Evolutionary conservation across 1,140 invertebrate species (phyloP), one percentile per base, ranked within the genome.

Genomic region (Trichomalopsis sarcophagae): DNA sequence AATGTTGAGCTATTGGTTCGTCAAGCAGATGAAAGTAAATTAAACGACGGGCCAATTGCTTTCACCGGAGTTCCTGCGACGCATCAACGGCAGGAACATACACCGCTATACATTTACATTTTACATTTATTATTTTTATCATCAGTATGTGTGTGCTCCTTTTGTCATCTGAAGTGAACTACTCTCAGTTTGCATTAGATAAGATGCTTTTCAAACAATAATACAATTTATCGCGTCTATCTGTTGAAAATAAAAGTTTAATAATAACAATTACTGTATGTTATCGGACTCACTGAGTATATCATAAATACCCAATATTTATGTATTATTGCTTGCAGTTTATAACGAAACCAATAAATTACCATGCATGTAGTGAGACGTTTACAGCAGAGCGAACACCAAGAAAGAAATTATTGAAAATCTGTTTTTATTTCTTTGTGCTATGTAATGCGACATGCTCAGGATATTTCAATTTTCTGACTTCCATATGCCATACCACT

Each of bases 61-160:
- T 86, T 82, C 68, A 79, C 68, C 40, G 2, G 21, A 71, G 75
- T 86, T 86, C 85, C 85, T 83, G 85, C 75, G 76, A 83, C 69
- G 66, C 66, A 13, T 82, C 81, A 80, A 82, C 40, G 55, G 76
- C 85, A 86, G 85, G 81, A 86, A 86, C 75, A 36, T 79, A 74
- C 6, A 80, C 47, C 81, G 40, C 50, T 82, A 79, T 66, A 55
- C 30, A 55, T 71, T 74, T 47, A 3, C n/a, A 82, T 40, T 74
- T 82, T 47, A 3, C n/a, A 82, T 40, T 74, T 82, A n/a, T 71
- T 66, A 77, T 81, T 47, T 69, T 62, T 21, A 62, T 62, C 1
- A n/a, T 21, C 21, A 62, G 6, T 62, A 62, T 62, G 14, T 62
- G 2, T 79, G 69, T 50, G n/a, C 2, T 62, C 23, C 27, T 17